Conservation (phyloP, 2,113 vertebrate species). For the Coracopsis vasa region DNA sequence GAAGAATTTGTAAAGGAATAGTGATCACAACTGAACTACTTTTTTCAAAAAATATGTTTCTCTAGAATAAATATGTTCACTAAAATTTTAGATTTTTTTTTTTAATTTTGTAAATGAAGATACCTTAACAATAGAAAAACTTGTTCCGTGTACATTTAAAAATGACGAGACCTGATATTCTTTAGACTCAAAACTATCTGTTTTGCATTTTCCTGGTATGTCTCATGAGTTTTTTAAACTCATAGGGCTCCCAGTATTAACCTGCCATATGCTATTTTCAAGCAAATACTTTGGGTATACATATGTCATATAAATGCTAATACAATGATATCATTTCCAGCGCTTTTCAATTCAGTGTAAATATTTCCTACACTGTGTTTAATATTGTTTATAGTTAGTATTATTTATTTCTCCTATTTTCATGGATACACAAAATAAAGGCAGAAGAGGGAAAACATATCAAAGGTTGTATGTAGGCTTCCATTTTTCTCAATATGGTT, state of each 20-base stretch:
- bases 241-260: background rate
- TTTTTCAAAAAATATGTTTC: background rate
- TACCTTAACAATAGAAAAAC: background rate
- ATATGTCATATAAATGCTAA: background rate
- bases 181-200: background rate
- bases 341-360: background rate
- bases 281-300: background rate
- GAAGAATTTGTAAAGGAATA: background rate
- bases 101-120: background rate
- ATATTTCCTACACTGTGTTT: background rate
- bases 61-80: background rate
- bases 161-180: background rate
- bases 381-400: background rate
- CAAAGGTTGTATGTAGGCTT: background rate
- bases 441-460: background rate
- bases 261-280: background rate
- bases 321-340: background rate
- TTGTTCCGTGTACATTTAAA: background rate
- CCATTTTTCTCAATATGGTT: background rate
- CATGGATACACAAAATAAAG: background rate
- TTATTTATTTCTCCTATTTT: background rate
- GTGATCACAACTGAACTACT: background rate
- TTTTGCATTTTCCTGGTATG: background rate
- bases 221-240: background rate
- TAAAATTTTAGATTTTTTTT: background rate